phyloP scores from a whole-genome alignment of 2,888 invertebrate species.

The Bruchidius siliquastri region DNA sequence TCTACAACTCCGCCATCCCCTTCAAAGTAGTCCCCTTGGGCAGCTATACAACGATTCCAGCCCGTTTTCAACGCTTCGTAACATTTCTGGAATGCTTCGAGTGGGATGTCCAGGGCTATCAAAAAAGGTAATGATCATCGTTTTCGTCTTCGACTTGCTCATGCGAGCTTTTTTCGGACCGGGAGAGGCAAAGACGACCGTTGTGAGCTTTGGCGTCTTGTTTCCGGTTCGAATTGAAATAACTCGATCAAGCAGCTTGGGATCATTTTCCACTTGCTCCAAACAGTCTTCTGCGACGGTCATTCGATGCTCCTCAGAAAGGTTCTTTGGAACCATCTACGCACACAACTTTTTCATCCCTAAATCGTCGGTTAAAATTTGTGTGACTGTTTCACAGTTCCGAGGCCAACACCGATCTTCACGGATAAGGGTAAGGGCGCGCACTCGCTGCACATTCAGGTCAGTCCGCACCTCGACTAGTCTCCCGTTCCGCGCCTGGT shows the following conservation, averaged over 20 bases:
- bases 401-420: slow-evolving; percentile 3
- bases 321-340: slow-evolving; percentile 8
- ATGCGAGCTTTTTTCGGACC: not conserved
- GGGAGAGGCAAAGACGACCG: not conserved
- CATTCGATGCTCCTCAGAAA: slow-evolving; percentile 4
- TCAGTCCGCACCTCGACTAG: too few species aligned
- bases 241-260: slow-evolving; percentile 6
- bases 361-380: slow-evolving; percentile 1
- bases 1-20: slow-evolving; percentile 8
- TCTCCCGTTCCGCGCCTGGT: not conserved
- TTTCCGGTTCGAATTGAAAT: slow-evolving; percentile 6
- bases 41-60: slow-evolving; percentile 10
- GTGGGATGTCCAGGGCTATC: not conserved
- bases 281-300: not conserved
- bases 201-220: slow-evolving; percentile 1
- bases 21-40: slow-evolving; percentile 11
- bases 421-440: too few species aligned
- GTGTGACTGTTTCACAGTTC: slow-evolving; percentile 3
- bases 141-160: slow-evolving; percentile 20
- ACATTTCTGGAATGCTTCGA: slow-evolving; percentile 1
- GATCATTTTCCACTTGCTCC: slow-evolving; percentile 5
- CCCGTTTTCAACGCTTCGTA: not conserved
- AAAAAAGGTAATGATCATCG: slow-evolving; percentile 2
- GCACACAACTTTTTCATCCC: slow-evolving; percentile 5
- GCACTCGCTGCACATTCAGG: too few species aligned